Evolutionary conservation across 1,140 invertebrate species (phyloP), one percentile per base, ranked within the genome.

Genomic region (Panonychus citri): DNA sequence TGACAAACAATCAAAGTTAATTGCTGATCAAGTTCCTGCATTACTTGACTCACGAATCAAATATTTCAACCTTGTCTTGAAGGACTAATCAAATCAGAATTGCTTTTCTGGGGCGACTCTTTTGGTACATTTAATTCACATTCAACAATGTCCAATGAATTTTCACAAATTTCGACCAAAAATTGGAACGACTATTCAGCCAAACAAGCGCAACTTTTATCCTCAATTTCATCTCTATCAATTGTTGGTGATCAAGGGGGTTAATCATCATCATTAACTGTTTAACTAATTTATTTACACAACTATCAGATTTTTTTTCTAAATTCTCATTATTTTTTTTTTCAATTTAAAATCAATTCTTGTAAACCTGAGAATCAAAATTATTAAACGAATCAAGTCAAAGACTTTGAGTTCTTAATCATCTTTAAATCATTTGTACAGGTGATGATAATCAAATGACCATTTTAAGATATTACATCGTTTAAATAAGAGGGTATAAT

Each of bases 11-110:
- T n/a, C 24, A 7, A 19, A 43, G 25, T 4, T 58, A 1, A 28
- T 59, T 3, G 27, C 50, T 19, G 12, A 42, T 30, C 40, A 59
- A 37, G 25, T 59, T 3, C 58, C 58, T 15, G 15, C 50, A 4
- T 43, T 59, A 42, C 15, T 59, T 4, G 46, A 57, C 10, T 42
- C 25, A 26, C 30, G 58, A 30, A 53, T 52, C 30, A 53, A 59
- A 7, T 59, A 59, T 40, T 54, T 39, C 58, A 59, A 28, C 58
- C 58, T 26, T 57, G 56, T 5, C 28, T 59, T 8, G 58, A 49
- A 24, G 55, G 56, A 54, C 46, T 56, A 13, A 59, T 59, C 34
- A 52, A 54, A 39, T 37, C 53, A 17, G 19, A 54, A 13, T n/a
- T 28, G 15, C 27, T 39, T n/a, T 54, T 54, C 21, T 54, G 53